Percentiles rank a stretch among this genome's conserved stretches.
These are phyloP conservation scores for Drosophila differens DNA, from an alignment of 2,888 invertebrate species.

Conservation along the genomic window DNA sequence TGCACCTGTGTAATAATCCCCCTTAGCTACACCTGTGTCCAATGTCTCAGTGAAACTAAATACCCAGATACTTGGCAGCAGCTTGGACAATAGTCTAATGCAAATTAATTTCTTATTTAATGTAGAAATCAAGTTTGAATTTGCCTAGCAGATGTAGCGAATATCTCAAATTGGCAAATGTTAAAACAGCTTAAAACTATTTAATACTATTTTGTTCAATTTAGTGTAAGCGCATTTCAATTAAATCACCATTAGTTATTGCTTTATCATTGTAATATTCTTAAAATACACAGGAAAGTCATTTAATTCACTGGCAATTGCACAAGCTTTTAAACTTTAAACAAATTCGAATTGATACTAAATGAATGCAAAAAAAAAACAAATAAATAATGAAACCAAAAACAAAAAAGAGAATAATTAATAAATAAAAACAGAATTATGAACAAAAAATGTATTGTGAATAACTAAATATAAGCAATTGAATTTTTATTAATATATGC, in stretches of 20 bases:
- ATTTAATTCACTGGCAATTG: background rate
- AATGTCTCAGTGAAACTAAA: background rate
- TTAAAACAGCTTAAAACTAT: background rate
- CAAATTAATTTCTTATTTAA: constrained; percentile 41
- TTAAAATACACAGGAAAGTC: background rate
- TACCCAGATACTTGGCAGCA: too few species aligned
- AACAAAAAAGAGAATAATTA: constrained; percentile 7
- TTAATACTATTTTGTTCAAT: background rate
- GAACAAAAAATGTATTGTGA: constrained; percentile 32
- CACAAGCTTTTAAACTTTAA: background rate
- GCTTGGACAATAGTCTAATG: background rate
- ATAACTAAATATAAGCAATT: constrained; percentile 58
- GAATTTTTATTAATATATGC: constrained; percentile 60
- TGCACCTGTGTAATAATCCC: background rate
- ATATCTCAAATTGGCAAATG: background rate
- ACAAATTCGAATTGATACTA: constrained; percentile 1
- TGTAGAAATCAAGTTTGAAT: constrained; percentile 10
- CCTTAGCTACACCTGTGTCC: background rate
- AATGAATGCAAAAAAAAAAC: constrained; percentile 4
- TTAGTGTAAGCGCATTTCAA: background rate
- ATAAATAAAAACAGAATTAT: constrained; percentile 16
- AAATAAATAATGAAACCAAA: constrained; percentile 5
- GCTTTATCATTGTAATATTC: background rate
- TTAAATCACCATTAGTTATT: constrained; percentile 11
- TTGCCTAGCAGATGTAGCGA: background rate